These are phyloP conservation scores for Chiloscyllium punctatum DNA, from an alignment of 2,797 vertebrate species.

Conservation along the genomic window DNA sequence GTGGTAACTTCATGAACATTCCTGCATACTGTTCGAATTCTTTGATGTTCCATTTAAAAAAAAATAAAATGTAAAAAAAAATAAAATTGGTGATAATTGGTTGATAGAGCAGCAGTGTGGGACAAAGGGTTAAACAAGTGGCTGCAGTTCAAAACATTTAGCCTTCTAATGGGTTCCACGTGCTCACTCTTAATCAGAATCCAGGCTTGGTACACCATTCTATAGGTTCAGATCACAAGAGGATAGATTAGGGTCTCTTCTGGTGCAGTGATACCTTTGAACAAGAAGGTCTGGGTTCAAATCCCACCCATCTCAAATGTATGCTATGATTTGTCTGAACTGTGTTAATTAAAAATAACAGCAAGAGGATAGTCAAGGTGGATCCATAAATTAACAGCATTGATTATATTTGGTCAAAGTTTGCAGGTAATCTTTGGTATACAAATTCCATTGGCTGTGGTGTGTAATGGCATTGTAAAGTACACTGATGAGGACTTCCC, in stretches of 20 bases:
- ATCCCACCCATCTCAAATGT: no score
- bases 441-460: no score
- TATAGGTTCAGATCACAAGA: background rate
- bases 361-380: background rate
- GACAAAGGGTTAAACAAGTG: background rate
- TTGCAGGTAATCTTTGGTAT: background rate
- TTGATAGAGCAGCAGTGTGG: background rate
- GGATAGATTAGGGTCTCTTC: no score
- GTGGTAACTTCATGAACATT: conserved; percentile 37
- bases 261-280: no score
- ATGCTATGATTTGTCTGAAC: no score
- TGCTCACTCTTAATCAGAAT: background rate
- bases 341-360: no score
- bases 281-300: no score
- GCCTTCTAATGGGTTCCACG: background rate
- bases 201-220: background rate
- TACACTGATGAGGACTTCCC: background rate
- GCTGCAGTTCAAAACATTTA: background rate
- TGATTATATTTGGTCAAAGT: background rate
- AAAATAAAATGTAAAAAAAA: conserved; percentile 36
- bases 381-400: background rate
- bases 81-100: conserved; percentile 19
- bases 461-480: background rate
- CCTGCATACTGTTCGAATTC: conserved; percentile 37
- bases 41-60: conserved; percentile 37